Evolutionary conservation across 2,113 vertebrate species (phyloP), one percentile per base, ranked within the genome.

Genomic region (Psittacus erithacus): DNA sequence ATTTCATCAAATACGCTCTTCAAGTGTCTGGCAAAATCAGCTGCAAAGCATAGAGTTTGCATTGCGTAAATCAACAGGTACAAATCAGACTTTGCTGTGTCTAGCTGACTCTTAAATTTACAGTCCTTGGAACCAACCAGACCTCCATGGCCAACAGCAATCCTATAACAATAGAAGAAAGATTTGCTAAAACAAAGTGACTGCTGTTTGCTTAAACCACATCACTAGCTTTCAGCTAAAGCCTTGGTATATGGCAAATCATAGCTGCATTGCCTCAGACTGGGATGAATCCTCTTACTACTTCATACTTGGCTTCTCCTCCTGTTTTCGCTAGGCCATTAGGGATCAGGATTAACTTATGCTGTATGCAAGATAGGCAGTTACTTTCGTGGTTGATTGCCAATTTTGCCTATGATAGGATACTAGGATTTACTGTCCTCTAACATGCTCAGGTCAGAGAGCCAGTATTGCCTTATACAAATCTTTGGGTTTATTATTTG

Each of bases 391-490:
- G 41, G 22, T 0, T 27, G 19, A 71, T 2, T 47, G 47, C 17
- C 39, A 35, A 27, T 29, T 64, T 22, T 74, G n/a, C 55, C 49
- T 25, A 0, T 2, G 41, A 47, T 0, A 82, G 49, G 15, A 38
- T 8, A 23, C 17, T 49, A 49, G 4, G 23, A 74, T 65, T 86
- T 53, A 31, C 41, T 33, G 59, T 38, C 39, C 33, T 29, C 11
- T n/a, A 41, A 4, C 3, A 49, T 59, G 15, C 0, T 0, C 0
- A 1, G 35, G 47, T 79, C 38, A 55, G 47, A 73, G 8, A 69
- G 17, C 5, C 44, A 70, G 50, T 33, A 33, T 13, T 31, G 44
- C 11, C 27, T 27, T 14, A 49, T 27, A n/a, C 6, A 44, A 23
- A 19, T 69, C 65, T 38, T 44, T n/a, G 35, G 16, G 22, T 52